phyloP scores from a whole-genome alignment of 2,797 vertebrate species.

The Poecilia picta region DNA sequence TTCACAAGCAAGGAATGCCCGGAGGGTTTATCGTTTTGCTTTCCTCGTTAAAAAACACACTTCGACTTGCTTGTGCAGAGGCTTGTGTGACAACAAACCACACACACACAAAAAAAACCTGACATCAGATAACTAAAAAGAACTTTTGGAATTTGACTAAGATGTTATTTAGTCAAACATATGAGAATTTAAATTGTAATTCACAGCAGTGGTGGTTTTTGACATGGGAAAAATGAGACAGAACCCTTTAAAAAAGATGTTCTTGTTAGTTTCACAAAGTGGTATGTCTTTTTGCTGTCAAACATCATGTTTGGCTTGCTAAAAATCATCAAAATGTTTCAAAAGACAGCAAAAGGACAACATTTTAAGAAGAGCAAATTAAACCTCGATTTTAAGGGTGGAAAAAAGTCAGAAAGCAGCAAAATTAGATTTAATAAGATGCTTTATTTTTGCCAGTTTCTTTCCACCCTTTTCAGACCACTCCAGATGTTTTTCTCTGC shows the following conservation, averaged over 20 bases:
- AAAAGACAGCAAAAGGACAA: neutral
- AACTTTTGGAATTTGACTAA: neutral
- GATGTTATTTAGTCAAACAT: conserved; percentile 19
- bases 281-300: neutral
- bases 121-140: conserved; percentile 32
- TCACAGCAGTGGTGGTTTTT: conserved; percentile 1
- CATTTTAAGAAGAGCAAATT: neutral
- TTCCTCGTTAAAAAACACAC: conserved; percentile 50
- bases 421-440: neutral
- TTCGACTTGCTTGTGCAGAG: conserved; percentile 44
- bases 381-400: neutral
- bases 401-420: neutral
- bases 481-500: neutral
- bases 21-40: conserved; percentile 54
- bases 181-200: conserved; percentile 19
- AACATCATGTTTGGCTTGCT: neutral
- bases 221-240: neutral
- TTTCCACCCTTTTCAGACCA: neutral
- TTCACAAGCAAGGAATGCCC: conserved; percentile 44
- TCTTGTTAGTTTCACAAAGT: neutral
- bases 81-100: conserved; percentile 37
- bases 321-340: neutral
- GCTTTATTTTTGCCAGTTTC: neutral
- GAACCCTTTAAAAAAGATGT: neutral
- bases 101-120: conserved; percentile 28